Evolutionary conservation across 2,888 invertebrate genomes (phyloP).

Genomic region (Colostygia pectinataria): DNA sequence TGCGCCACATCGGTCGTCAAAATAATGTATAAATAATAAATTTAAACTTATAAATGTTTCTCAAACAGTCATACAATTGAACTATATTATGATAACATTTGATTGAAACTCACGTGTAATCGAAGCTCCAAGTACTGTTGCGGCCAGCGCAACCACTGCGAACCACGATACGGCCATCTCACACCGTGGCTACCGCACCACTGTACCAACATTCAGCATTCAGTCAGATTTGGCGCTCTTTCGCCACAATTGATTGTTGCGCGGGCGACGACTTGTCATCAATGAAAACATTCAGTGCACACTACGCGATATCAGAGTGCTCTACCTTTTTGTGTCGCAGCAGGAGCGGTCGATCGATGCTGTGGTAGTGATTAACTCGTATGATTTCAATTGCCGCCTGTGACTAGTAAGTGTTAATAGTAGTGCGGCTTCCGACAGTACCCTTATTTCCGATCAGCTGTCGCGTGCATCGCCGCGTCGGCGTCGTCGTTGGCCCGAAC

Average conservation of each 20-base stretch:
- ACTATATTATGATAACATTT: conserved; percentile 19
- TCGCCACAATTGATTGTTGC: conserved; percentile 60
- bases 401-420: conserved; percentile 42
- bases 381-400: conserved; percentile 28
- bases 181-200: conserved; percentile 64
- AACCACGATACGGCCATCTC: conserved; percentile 72
- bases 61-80: conserved; percentile 7
- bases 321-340: not conserved
- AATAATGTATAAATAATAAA: too few species aligned
- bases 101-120: conserved; percentile 71
- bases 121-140: conserved; percentile 71
- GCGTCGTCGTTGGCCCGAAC: conserved; percentile 29
- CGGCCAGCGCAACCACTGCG: conserved; percentile 63
- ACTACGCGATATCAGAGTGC: conserved; percentile 15
- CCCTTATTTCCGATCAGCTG: conserved; percentile 58
- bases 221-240: conserved; percentile 64
- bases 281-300: conserved; percentile 13
- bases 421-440: conserved; percentile 63
- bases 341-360: conserved; percentile 38
- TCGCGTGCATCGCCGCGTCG: conserved; percentile 49
- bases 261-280: conserved; percentile 39
- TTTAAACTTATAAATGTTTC: not conserved
- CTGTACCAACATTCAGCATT: conserved; percentile 51
- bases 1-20: too few species aligned
- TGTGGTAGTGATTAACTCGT: conserved; percentile 30